Percentiles rank a stretch among this genome's conserved stretches.
Conservation (phyloP, 2,888 invertebrate species). For the Yponomeuta evonymella region DNA sequence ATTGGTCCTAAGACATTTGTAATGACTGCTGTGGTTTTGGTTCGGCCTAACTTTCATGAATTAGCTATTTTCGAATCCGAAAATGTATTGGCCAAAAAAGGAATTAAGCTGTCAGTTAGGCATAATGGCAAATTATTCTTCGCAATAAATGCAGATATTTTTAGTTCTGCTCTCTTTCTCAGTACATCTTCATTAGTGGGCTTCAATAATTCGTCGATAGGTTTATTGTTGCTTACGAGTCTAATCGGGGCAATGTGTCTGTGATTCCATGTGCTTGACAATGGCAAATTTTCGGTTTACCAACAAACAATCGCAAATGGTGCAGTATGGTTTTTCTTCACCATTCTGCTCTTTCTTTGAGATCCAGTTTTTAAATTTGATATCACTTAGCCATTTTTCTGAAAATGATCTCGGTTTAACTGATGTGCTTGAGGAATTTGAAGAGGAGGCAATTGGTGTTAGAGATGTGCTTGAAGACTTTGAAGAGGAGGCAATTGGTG, state of each 20-base stretch:
- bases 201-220: not conserved
- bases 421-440: too few relatives aligned
- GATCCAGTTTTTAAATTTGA: too few relatives aligned
- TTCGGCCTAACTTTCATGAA: not conserved
- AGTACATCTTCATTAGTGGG: not conserved
- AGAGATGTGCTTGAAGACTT: too few relatives aligned
- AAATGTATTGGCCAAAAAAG: constrained; percentile 7
- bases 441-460: too few relatives aligned
- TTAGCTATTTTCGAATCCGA: not conserved
- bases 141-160: constrained; percentile 6
- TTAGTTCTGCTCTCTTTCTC: constrained; percentile 6
- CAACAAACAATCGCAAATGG: not conserved
- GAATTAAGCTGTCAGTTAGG: not conserved
- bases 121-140: not conserved
- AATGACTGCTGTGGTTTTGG: not conserved
- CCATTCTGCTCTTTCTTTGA: too few relatives aligned
- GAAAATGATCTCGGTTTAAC: too few relatives aligned
- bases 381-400: too few relatives aligned
- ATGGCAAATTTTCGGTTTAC: not conserved
- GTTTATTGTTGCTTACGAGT: not conserved
- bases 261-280: not conserved
- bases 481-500: too few relatives aligned
- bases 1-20: not conserved
- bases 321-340: too few relatives aligned
- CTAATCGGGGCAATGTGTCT: not conserved